Evolutionary conservation across 2,113 vertebrate species (phyloP).

Genomic region (Gymnocephalus cernua): DNA sequence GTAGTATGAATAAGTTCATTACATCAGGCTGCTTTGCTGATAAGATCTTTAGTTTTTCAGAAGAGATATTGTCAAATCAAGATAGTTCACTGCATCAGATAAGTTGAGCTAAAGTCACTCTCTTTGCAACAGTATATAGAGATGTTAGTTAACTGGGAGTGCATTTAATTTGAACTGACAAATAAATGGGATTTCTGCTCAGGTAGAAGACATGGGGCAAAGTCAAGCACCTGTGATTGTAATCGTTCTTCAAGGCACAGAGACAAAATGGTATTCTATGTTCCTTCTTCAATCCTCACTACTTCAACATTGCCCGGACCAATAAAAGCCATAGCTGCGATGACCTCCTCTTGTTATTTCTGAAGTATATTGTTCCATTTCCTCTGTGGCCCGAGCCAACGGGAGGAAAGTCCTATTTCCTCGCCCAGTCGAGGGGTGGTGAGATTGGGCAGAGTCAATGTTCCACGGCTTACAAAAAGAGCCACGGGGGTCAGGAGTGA

Average conservation of each 20-base stretch:
- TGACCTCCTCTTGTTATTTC: constrained; percentile 51
- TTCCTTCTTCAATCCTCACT: constrained; percentile 7
- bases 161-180: background rate
- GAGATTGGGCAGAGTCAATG: background rate
- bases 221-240: background rate
- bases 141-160: background rate
- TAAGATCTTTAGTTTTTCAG: constrained; percentile 39
- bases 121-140: background rate
- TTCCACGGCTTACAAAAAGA: constrained; percentile 6
- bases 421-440: background rate
- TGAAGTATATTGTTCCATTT: constrained; percentile 69
- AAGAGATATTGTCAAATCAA: constrained; percentile 25
- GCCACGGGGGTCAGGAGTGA: background rate
- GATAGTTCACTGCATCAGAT: constrained; percentile 26
- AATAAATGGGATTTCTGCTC: background rate
- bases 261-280: constrained; percentile 18
- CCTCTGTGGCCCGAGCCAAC: constrained; percentile 51
- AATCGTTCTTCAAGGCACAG: background rate
- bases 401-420: constrained; percentile 69
- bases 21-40: constrained; percentile 40
- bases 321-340: constrained; percentile 42
- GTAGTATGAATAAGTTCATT: constrained; percentile 27
- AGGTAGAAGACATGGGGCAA: background rate
- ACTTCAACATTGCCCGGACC: constrained; percentile 7
- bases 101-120: background rate